These are phyloP conservation scores for Rhagium mordax DNA, from an alignment of 2,888 invertebrate species.

Conservation along the genomic window DNA sequence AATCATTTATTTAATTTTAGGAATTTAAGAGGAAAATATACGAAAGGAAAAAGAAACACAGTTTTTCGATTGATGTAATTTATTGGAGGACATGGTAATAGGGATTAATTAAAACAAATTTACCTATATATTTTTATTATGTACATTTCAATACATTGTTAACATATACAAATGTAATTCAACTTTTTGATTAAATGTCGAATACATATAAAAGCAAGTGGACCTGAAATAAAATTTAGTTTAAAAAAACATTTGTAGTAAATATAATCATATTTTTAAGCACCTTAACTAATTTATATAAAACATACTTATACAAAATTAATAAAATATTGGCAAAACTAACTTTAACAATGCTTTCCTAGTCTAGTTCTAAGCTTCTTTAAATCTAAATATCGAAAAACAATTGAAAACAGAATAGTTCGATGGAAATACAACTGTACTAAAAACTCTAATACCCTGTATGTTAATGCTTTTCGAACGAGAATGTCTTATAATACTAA, in stretches of 20 bases:
- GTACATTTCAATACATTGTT: constrained; percentile 39
- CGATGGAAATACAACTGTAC: constrained; percentile 13
- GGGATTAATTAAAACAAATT: neutral
- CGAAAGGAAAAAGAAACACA: no score
- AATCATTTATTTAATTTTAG: no score
- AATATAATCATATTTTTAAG: no score
- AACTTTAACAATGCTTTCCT: constrained; percentile 10
- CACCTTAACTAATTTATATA: no score
- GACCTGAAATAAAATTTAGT: neutral
- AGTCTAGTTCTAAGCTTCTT: neutral
- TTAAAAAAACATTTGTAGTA: neutral
- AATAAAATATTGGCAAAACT: neutral
- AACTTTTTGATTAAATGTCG: neutral
- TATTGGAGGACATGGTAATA: no score
- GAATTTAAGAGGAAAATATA: no score
- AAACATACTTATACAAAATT: neutral
- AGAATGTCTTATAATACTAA: constrained; percentile 6
- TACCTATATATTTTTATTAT: constrained; percentile 34
- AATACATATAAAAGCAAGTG: neutral
- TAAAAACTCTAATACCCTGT: constrained; percentile 41
- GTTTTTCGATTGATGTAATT: no score
- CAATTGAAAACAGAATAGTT: constrained; percentile 24
- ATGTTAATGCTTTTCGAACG: constrained; percentile 31
- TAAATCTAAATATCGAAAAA: constrained; percentile 10
- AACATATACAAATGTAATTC: constrained; percentile 34